These are phyloP conservation scores for Engraulis encrasicolus DNA, from an alignment of 2,113 vertebrate genomes.

Conservation along the genomic window DNA sequence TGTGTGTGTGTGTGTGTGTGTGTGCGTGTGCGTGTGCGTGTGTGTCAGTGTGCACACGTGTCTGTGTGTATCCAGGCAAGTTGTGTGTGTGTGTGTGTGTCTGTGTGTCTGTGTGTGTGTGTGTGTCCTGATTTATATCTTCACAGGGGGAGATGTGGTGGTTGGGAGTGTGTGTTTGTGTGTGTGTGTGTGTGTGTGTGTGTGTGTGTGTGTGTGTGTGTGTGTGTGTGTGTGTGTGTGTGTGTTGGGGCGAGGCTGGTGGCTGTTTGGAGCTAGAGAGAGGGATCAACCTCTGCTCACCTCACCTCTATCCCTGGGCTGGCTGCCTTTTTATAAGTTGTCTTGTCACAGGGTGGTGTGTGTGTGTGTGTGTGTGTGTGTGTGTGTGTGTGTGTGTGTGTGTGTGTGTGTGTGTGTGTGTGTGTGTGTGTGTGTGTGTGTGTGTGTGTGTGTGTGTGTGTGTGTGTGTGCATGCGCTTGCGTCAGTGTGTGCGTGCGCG, in stretches of 20 bases:
- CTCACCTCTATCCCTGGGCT: slow-evolving; percentile 60
- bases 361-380: background rate
- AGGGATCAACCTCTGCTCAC: slow-evolving; percentile 55
- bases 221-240: background rate
- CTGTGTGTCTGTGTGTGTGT: background rate
- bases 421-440: no score
- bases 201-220: slow-evolving; percentile 38
- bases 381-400: background rate
- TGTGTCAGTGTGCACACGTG: no score
- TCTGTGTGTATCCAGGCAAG: no score
- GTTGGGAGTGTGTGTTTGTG: slow-evolving; percentile 35
- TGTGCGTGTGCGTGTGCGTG: background rate
- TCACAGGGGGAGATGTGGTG: slow-evolving; percentile 44
- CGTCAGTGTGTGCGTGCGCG: no score
- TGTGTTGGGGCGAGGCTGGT: no score
- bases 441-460: no score
- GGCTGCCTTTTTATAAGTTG: slow-evolving; percentile 60
- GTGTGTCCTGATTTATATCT: slow-evolving; percentile 57
- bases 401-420: background rate
- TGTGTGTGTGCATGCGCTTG: no score
- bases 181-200: background rate
- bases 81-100: slow-evolving; percentile 41
- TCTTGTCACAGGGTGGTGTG: slow-evolving; percentile 62
- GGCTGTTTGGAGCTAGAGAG: slow-evolving; percentile 9
- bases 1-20: slow-evolving; percentile 36